A percentile compares a stretch with the other conserved stretches of the same genome.
Evolutionary conservation across 2,113 vertebrate genomes (phyloP).

Genomic region (Haemorhous mexicanus): DNA sequence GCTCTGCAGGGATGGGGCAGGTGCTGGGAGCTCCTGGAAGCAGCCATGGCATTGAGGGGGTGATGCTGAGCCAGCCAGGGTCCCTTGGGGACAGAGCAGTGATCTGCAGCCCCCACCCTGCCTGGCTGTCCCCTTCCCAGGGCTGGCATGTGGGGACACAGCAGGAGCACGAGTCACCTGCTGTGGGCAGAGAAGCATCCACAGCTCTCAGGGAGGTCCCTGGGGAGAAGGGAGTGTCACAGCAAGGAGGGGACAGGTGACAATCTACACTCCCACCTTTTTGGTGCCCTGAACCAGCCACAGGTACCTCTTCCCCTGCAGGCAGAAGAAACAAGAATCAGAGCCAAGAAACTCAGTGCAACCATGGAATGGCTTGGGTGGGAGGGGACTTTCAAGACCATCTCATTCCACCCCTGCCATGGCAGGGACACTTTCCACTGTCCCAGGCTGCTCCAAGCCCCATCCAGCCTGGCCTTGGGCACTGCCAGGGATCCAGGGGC

Average conservation of each 20-base stretch:
- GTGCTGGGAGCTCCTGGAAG: neutral
- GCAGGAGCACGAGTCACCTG: neutral
- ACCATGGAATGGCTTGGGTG: neutral
- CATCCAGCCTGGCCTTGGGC: neutral
- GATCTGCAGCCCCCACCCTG: neutral
- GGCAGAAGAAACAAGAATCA: neutral
- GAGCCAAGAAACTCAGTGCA: neutral
- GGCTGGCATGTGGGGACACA: neutral
- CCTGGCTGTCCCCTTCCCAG: neutral
- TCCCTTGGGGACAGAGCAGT: neutral
- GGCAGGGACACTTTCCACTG: neutral
- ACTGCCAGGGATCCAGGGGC: neutral
- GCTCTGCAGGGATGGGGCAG: neutral
- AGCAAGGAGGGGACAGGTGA: neutral
- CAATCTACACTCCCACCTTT: neutral
- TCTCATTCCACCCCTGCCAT: neutral
- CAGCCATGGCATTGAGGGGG: fast-evolving
- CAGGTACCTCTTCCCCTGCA: neutral
- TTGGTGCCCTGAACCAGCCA: neutral
- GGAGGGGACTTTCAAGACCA: neutral
- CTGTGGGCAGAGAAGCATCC: neutral
- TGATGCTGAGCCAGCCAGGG: neutral
- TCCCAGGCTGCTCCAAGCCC: neutral
- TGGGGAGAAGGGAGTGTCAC: neutral
- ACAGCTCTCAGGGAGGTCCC: neutral